Percentiles rank a stretch among this genome's conserved stretches.
These are phyloP conservation scores for Tamandua tetradactyla DNA, from an alignment of 2,797 vertebrate species.

Conservation along the genomic window DNA sequence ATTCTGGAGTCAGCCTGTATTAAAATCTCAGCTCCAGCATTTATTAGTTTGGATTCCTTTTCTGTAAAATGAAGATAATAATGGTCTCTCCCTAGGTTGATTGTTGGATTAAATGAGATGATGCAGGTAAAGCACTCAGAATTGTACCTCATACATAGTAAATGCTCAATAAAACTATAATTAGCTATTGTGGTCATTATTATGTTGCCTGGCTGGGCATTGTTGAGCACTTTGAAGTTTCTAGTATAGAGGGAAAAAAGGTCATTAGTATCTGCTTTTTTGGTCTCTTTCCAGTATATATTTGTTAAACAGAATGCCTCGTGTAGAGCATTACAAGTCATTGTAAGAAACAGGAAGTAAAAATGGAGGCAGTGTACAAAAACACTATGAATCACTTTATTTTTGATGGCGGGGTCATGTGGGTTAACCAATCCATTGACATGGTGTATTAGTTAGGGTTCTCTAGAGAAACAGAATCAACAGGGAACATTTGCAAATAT, in stretches of 20 bases:
- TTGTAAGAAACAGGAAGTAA: background rate
- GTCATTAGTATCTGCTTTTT: background rate
- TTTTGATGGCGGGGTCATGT: background rate
- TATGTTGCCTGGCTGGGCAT: background rate
- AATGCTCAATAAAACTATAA: background rate
- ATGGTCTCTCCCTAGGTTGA: background rate
- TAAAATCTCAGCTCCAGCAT: background rate
- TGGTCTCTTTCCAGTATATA: background rate
- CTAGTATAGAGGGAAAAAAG: background rate
- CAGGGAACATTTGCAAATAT: too few relatives aligned
- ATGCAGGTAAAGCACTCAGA: background rate
- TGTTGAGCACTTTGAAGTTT: background rate
- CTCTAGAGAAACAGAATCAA: too few relatives aligned
- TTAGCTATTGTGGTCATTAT: background rate
- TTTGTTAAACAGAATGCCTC: background rate
- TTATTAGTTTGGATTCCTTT: constrained; percentile 8
- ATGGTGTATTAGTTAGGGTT: too few relatives aligned
- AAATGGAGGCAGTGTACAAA: background rate
- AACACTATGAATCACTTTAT: background rate
- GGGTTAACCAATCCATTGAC: background rate
- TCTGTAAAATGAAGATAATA: background rate
- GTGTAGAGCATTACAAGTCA: background rate
- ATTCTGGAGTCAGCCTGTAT: background rate
- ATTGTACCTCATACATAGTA: background rate
- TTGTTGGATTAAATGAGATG: background rate